Percentiles rank a stretch among this genome's conserved stretches.
Evolutionary conservation across 2,888 invertebrate species (phyloP).

Genomic region (Xylophagus ater): DNA sequence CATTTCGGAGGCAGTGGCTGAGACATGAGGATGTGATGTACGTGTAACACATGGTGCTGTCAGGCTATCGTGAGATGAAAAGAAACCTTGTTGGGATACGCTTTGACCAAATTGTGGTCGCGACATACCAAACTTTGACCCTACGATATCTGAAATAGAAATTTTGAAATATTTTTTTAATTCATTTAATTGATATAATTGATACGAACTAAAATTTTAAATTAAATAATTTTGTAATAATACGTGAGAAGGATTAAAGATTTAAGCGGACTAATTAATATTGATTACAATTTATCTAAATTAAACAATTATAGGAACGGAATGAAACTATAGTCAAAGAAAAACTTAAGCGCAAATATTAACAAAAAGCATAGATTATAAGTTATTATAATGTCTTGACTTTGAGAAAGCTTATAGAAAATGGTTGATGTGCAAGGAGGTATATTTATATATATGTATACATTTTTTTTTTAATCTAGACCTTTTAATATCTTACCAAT

Average conservation of each 20-base stretch:
- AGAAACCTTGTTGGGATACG: conserved; percentile 50
- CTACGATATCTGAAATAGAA: conserved; percentile 53
- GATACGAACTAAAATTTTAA: neutral
- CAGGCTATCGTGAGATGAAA: conserved; percentile 64
- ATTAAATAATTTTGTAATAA: neutral
- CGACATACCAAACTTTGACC: conserved; percentile 66
- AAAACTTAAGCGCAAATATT: too few species aligned
- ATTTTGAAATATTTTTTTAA: conserved; percentile 4
- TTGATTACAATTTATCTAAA: too few species aligned
- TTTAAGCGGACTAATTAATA: too few species aligned
- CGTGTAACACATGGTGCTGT: conserved; percentile 57
- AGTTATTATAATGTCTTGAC: neutral
- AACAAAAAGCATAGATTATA: neutral
- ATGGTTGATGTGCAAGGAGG: neutral
- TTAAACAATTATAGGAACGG: too few species aligned
- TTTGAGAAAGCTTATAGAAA: neutral
- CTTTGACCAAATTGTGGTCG: conserved; percentile 43
- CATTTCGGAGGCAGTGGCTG: conserved; percentile 57
- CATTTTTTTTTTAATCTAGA: neutral
- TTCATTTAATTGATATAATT: neutral
- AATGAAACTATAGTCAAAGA: too few species aligned
- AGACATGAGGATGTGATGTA: conserved; percentile 43
- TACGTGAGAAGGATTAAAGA: neutral
- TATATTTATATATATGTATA: too few species aligned
- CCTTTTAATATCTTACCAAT: conserved; percentile 14